Base-by-base conservation (phyloP, 1,140 invertebrate species). In the Cepaea nemoralis region DNA sequence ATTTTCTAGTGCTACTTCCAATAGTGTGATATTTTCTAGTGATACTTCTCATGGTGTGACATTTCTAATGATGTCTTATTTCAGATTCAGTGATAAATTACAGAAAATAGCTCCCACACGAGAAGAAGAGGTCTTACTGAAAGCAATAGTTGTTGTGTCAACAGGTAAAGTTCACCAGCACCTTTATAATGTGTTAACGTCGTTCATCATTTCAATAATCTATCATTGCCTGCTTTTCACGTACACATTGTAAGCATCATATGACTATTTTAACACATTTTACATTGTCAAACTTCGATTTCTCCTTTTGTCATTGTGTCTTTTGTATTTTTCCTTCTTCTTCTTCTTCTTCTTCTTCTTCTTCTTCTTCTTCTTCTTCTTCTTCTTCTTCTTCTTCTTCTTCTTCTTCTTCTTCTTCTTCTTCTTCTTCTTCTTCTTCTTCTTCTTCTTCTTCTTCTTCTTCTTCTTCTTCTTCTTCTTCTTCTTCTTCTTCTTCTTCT, bases 121-220 rank as follows among this genome's bases (percentile, higher is more conserved):
- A 35, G 75, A 77, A 50, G 75, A 77, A 63, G 59, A 55, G 1
- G 75, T 77, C 48, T 50, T 77, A 33, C 35, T 77, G 31, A 77
- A 77, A 45, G 75, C 75, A 27, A 63, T 77, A 19, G 3, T 55
- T 22, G 39, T 77, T n/a, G 42, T 77, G 10, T 39, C 75, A 35
- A 63, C 75, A 39, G 75, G 75, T 63, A 63, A 35, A 33, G 59
- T 6, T 63, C 19, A 55, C 16, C 16, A n/a, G 16, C n/a, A 55
- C n/a, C 16, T 16, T 55, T n/a, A 55, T n/a, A n/a, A n/a, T n/a
- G n/a, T n/a, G n/a, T n/a, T n/a, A n/a, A n/a, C n/a, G n/a, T n/a
- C n/a, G n/a, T 16, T 55, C 16, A 55, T 55, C 50, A n/a, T n/a
- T n/a, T 55, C 50, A 55, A n/a, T 16, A 55, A 70, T 33, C 31